Conservation (phyloP, 2,888 invertebrate species). For the Loripinus fragilis region DNA sequence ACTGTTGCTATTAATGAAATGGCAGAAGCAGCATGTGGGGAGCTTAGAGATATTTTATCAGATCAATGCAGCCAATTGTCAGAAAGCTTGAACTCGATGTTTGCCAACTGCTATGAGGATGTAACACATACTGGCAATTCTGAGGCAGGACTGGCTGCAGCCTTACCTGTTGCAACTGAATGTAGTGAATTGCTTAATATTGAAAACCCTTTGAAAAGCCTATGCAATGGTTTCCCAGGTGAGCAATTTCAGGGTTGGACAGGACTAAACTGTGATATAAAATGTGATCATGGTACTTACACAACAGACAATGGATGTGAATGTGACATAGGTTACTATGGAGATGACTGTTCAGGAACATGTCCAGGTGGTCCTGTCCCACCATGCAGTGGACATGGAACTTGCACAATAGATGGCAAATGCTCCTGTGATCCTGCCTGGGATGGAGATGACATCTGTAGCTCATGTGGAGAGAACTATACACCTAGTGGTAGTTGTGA, state of each 20-base stretch:
- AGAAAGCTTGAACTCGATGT: constrained; percentile 39
- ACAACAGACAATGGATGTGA: constrained; percentile 53
- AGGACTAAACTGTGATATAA: constrained; percentile 54
- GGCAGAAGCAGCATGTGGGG: constrained; percentile 30
- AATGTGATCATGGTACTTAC: constrained; percentile 48
- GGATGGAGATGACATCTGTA: constrained; percentile 46
- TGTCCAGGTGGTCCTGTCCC: constrained; percentile 74
- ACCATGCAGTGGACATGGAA: constrained; percentile 70
- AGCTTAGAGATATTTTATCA: constrained; percentile 3
- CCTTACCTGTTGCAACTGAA: constrained; percentile 43
- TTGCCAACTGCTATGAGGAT: constrained; percentile 62
- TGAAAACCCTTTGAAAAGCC: not conserved
- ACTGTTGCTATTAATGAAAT: constrained; percentile 35
- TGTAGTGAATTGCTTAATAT: constrained; percentile 37
- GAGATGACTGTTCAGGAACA: constrained; percentile 61
- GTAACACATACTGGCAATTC: constrained; percentile 38
- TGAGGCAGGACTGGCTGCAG: constrained; percentile 24
- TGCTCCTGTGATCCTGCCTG: constrained; percentile 71
- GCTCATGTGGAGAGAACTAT: not conserved
- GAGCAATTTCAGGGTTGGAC: constrained; percentile 50
- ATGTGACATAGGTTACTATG: constrained; percentile 68
- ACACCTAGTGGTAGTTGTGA: not conserved
- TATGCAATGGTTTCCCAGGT: constrained; percentile 38
- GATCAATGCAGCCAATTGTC: constrained; percentile 26
- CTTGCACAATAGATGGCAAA: constrained; percentile 61